Conservation (phyloP, 2,888 invertebrate genomes). For the Cosmia pyralina region DNA sequence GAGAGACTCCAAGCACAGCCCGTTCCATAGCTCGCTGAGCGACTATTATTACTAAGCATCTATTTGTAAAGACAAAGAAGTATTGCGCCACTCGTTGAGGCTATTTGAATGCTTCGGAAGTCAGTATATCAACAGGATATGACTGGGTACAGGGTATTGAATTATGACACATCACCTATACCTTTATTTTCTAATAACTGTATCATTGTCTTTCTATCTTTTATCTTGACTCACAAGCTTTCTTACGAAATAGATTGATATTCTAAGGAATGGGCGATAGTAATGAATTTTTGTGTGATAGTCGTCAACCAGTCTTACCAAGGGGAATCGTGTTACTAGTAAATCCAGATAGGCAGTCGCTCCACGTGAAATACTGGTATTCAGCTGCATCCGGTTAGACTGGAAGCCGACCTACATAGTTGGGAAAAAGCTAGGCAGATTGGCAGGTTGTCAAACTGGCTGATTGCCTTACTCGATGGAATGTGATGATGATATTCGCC, state of each 20-base stretch:
- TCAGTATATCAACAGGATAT: neutral
- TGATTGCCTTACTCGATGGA: neutral
- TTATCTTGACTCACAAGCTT: conserved; percentile 23
- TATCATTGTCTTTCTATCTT: neutral
- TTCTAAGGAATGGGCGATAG: neutral
- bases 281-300: neutral
- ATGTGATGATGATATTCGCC: neutral
- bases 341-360: neutral
- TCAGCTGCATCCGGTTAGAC: neutral
- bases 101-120: neutral
- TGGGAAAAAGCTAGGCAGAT: neutral
- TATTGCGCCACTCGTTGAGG: neutral
- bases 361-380: neutral
- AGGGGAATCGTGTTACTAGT: too few species aligned
- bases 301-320: neutral
- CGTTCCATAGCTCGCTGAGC: too few species aligned
- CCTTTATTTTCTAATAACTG: neutral
- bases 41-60: neutral
- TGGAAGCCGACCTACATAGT: neutral
- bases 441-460: neutral
- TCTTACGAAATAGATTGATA: conserved; percentile 19
- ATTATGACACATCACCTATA: conserved; percentile 15
- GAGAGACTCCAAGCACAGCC: too few species aligned
- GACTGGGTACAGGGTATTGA: neutral
- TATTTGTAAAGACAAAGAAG: neutral